A percentile compares a stretch with the other conserved stretches of the same genome.
Conservation (phyloP, 1,140 invertebrate species). For the Spodoptera litura region DNA sequence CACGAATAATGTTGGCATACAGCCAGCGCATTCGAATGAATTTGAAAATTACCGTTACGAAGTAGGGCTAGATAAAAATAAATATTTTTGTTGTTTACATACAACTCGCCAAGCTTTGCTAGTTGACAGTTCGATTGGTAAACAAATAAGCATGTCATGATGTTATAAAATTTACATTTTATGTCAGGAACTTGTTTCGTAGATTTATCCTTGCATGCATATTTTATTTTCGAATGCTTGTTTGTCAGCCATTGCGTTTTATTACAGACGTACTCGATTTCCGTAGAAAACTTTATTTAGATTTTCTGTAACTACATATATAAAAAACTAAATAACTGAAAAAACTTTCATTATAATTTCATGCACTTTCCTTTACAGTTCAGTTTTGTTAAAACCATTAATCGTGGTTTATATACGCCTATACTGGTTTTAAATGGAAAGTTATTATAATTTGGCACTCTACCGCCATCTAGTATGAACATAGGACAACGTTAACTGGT, state of each 20-base stretch:
- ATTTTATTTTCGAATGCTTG: neutral
- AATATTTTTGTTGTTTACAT: slow-evolving; percentile 46
- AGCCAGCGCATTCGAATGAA: slow-evolving; percentile 42
- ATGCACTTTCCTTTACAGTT: no score
- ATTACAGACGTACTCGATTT: neutral
- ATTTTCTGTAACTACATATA: no score
- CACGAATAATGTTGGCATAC: slow-evolving; percentile 28
- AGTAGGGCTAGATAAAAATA: slow-evolving; percentile 41
- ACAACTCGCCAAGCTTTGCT: slow-evolving; percentile 25
- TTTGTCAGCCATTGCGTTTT: neutral
- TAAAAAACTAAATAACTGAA: no score
- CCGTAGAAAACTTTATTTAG: no score
- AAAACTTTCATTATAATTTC: no score
- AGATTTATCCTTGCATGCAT: neutral
- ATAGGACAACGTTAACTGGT: neutral
- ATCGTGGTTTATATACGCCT: no score
- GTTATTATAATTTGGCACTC: neutral
- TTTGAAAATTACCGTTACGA: slow-evolving; percentile 32
- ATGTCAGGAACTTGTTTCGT: neutral
- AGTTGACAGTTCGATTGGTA: slow-evolving; percentile 30
- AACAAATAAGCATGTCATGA: slow-evolving; percentile 29
- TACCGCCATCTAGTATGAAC: slow-evolving; percentile 4
- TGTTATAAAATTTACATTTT: neutral
- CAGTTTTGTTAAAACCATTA: no score
- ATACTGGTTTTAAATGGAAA: no score